Evolutionary conservation across 2,113 vertebrate species (phyloP).

Genomic region (Psittacula cyanocephala): DNA sequence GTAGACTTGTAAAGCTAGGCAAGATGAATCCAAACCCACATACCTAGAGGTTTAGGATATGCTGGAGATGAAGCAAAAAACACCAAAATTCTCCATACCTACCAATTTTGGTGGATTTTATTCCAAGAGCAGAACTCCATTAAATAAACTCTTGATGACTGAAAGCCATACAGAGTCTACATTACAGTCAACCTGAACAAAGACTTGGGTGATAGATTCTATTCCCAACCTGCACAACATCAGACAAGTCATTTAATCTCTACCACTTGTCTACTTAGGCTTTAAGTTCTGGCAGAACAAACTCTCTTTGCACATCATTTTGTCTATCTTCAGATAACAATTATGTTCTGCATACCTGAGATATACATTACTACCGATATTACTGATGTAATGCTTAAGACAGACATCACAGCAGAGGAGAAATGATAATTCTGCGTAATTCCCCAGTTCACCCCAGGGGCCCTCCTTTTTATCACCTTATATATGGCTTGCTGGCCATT

Average conservation of each 20-base stretch:
- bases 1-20: not conserved
- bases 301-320: not conserved
- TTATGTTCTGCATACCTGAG: not conserved
- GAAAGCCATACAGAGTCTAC: not conserved
- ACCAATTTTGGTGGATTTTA: not conserved
- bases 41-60: not conserved
- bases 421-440: not conserved
- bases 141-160: not conserved
- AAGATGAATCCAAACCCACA: not conserved
- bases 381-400: not conserved
- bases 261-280: not conserved
- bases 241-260: not conserved
- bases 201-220: not conserved
- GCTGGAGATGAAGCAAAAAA: not conserved
- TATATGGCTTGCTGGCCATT: not conserved
- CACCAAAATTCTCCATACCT: not conserved
- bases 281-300: not conserved
- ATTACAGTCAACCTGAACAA: not conserved
- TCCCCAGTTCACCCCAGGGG: not conserved
- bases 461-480: not conserved
- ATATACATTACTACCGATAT: not conserved
- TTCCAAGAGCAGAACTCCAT: not conserved
- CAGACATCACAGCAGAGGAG: not conserved
- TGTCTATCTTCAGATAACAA: not conserved
- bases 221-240: not conserved